Evolutionary conservation across 2,888 invertebrate genomes (phyloP), one percentile per base, ranked within the genome.

Genomic region (Malachius bipustulatus): DNA sequence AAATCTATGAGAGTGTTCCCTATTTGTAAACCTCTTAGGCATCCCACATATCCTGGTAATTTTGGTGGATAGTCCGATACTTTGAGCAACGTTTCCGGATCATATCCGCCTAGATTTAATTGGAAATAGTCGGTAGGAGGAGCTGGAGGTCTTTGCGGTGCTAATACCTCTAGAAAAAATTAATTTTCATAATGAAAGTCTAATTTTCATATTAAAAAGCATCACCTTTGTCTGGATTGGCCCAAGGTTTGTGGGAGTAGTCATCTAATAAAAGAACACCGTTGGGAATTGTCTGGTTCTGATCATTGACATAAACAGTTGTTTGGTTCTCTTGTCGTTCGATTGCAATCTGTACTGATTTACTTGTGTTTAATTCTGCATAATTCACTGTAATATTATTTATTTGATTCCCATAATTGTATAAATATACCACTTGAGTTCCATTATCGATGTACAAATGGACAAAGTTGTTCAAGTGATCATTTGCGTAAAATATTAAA

Each of bases 401-500:
- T 46, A 85, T 85, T 63, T 78, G 78, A 50, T 82, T 75, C 44
- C 75, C 81, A 44, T 81, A 72, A 57, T 91, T 91, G 60, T 87
- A 90, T 2, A 87, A 65, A 53, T 87, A 88, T 28, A 87, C 77
- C 14, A 90, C 80, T 63, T 77, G 74, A 4, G 78, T 78, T 9
- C 82, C 81, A 41, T 79, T 78, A 44, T 80, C 75, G 41, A 90
- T 77, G 60, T 84, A 87, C 15, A 91, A 63, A 60, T 91, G 91
- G 33, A 90, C 78, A 59, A 93, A 93, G 61, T 94, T 94, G 57
- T 91, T 91, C 39, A 87, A 67, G 59, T 91, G 82, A 60, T 94
- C 93, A 55, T 91, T 88, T 16, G 89, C 87, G 55, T 93, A 93
- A 4, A 93, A 65, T 11, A 93, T 77, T 48, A 93, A 62, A 0